phyloP scores from a whole-genome alignment of 2,113 vertebrate genomes.

The Lepus americanus region DNA sequence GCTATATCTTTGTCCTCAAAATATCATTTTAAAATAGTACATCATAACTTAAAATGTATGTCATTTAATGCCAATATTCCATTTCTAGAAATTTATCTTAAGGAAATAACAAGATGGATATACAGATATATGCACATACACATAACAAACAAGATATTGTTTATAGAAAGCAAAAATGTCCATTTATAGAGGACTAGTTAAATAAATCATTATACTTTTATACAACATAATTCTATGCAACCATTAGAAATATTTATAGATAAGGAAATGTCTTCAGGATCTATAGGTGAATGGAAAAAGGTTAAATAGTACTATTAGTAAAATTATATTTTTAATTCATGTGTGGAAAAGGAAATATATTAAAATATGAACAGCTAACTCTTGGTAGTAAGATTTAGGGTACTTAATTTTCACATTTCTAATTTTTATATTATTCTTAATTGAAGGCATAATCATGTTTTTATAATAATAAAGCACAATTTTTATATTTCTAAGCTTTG shows the following conservation, averaged over 20 bases:
- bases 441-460: background rate
- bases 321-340: slow-evolving; percentile 32
- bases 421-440: background rate
- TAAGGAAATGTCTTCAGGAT: background rate
- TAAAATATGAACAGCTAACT: background rate
- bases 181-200: background rate
- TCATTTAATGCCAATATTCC: background rate
- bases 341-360: background rate
- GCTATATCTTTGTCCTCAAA: background rate
- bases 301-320: background rate
- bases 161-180: background rate
- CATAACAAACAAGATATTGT: background rate
- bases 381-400: background rate
- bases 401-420: slow-evolving; percentile 6
- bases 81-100: slow-evolving; percentile 38
- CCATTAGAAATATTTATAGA: background rate
- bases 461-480: background rate
- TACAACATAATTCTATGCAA: background rate
- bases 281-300: background rate
- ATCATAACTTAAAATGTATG: slow-evolving; percentile 9
- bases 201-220: background rate
- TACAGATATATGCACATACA: background rate
- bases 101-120: background rate
- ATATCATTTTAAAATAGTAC: background rate
- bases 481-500: slow-evolving; percentile 42